These are phyloP conservation scores for Chymomyza amoena DNA, from an alignment of 2,888 invertebrate species.

Conservation along the genomic window DNA sequence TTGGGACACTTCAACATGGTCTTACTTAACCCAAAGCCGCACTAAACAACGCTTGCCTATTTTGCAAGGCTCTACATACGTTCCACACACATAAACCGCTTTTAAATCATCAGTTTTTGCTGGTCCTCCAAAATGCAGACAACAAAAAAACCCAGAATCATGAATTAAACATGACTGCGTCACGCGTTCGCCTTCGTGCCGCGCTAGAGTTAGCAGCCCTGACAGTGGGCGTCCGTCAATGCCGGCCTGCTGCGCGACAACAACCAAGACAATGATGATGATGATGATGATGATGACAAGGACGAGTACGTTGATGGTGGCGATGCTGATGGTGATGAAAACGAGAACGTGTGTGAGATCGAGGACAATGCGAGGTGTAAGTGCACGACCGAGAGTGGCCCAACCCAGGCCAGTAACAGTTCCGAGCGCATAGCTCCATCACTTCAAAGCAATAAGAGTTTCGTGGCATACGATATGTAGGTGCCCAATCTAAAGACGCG, in stretches of 20 bases:
- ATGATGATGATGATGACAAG: neutral
- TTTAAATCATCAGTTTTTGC: slow-evolving; percentile 2
- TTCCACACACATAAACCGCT: neutral
- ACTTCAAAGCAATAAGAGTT: slow-evolving; percentile 50
- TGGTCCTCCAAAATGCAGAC: slow-evolving; percentile 23
- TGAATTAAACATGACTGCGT: slow-evolving; percentile 69
- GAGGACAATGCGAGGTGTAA: slow-evolving; percentile 43
- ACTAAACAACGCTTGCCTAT: neutral
- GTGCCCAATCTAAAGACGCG: slow-evolving; percentile 6
- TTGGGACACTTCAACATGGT: neutral
- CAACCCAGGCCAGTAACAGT: slow-evolving; percentile 15
- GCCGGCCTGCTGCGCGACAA: neutral
- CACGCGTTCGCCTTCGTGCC: slow-evolving; percentile 21
- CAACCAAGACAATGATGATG: neutral
- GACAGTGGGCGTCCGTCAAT: slow-evolving; percentile 37
- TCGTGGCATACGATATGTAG: neutral
- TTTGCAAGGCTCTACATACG: neutral
- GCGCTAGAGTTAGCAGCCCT: slow-evolving; percentile 8
- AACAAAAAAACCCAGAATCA: slow-evolving; percentile 42
- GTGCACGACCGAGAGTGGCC: slow-evolving; percentile 8
- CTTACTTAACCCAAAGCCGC: neutral
- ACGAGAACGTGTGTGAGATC: slow-evolving; percentile 1
- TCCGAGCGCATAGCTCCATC: neutral
- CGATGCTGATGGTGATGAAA: neutral
- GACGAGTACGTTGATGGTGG: neutral